These are phyloP conservation scores for Diadegma fenestrale DNA, from an alignment of 2,888 invertebrate species.

Conservation along the genomic window DNA sequence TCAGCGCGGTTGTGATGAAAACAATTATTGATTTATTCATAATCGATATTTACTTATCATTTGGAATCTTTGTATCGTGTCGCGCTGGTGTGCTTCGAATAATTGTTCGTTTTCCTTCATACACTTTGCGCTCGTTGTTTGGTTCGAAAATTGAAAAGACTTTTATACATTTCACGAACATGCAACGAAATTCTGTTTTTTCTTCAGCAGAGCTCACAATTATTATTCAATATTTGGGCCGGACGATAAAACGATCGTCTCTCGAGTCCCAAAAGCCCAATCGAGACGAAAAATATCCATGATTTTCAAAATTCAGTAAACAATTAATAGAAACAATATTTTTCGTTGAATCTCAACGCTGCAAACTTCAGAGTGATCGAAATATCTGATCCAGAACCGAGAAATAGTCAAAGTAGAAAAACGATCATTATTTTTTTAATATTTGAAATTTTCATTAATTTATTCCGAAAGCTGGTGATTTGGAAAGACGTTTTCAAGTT, in stretches of 20 bases:
- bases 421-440: neutral
- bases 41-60: conserved; percentile 16
- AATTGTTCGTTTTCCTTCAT: neutral
- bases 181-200: no score
- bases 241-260: no score
- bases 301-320: no score
- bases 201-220: no score
- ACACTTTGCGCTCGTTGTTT: neutral
- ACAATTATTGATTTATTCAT: conserved; percentile 1
- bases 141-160: neutral
- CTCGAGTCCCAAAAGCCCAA: no score
- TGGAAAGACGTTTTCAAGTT: neutral
- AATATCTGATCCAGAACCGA: neutral
- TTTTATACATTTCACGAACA: neutral
- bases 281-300: no score
- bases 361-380: no score
- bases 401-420: neutral
- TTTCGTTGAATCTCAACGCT: no score
- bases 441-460: neutral
- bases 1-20: conserved; percentile 8
- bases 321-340: no score
- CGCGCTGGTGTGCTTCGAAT: neutral
- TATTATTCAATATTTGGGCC: no score
- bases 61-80: neutral
- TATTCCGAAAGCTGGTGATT: neutral